These are phyloP conservation scores for Hystrix brachyura DNA, from an alignment of 2,113 vertebrate genomes.

Conservation along the genomic window DNA sequence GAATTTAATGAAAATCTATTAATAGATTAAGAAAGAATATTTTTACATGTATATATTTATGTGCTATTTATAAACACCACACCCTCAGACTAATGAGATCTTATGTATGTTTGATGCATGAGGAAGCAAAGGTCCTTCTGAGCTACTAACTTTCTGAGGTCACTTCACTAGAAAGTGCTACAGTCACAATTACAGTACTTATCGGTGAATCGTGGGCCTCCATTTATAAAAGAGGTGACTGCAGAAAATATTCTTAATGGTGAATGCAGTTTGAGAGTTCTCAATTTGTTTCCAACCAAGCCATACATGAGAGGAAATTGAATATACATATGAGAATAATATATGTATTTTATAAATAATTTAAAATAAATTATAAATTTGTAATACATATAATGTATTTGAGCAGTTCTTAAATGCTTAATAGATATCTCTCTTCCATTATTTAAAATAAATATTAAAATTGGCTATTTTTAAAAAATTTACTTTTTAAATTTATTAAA, in stretches of 20 bases:
- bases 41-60: background rate
- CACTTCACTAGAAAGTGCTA: background rate
- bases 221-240: background rate
- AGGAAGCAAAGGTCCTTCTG: background rate
- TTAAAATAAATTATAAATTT: background rate
- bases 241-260: background rate
- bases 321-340: background rate
- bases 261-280: background rate
- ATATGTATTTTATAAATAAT: background rate
- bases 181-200: background rate
- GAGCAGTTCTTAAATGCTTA: background rate
- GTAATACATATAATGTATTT: background rate
- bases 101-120: background rate
- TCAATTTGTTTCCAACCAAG: background rate
- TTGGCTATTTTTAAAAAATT: background rate
- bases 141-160: background rate
- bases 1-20: background rate
- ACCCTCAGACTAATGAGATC: background rate
- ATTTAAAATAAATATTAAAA: background rate
- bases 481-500: background rate
- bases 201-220: background rate
- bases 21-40: background rate
- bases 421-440: background rate
- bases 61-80: background rate
- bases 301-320: accelerated